A percentile compares a stretch with the other conserved stretches of the same genome.
Evolutionary conservation across 2,888 invertebrate species (phyloP).

Genomic region (Cenopis cana): DNA sequence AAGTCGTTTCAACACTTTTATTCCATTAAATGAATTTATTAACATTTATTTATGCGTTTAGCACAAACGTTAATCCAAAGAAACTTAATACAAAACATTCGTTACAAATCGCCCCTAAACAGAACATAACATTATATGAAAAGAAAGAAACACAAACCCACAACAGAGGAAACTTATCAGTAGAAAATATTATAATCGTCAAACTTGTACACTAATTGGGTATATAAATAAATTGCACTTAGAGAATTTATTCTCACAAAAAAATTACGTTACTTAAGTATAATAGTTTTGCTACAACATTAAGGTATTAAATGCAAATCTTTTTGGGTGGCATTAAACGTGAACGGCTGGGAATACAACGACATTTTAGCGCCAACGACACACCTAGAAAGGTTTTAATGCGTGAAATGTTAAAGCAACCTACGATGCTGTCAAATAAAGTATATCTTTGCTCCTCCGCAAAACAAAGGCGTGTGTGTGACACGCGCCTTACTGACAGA

Average conservation of each 20-base stretch:
- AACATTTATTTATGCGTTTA: conserved; percentile 72
- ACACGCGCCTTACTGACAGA: no score
- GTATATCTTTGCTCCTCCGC: no score
- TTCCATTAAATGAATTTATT: conserved; percentile 76
- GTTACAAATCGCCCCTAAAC: conserved; percentile 56
- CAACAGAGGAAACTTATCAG: conserved; percentile 55
- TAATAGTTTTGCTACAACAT: conserved; percentile 62
- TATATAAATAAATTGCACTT: conserved; percentile 75
- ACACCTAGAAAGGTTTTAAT: no score
- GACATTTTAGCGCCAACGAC: no score
- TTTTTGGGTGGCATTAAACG: conserved; percentile 76
- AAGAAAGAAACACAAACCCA: conserved; percentile 58
- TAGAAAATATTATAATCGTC: conserved; percentile 54
- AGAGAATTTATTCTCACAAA: conserved; percentile 63
- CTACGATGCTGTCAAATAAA: no score
- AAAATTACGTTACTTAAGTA: conserved; percentile 64
- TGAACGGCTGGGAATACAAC: conserved; percentile 14
- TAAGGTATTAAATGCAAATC: conserved; percentile 73
- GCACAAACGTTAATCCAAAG: conserved; percentile 62
- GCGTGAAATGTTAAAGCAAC: no score
- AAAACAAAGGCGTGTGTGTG: no score
- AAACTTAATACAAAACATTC: conserved; percentile 56
- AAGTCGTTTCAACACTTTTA: conserved; percentile 77
- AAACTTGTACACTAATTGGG: conserved; percentile 53
- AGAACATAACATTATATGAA: conserved; percentile 48